phyloP scores from a whole-genome alignment of 2,113 vertebrate species.

The Aspiorhynchus laticeps region DNA sequence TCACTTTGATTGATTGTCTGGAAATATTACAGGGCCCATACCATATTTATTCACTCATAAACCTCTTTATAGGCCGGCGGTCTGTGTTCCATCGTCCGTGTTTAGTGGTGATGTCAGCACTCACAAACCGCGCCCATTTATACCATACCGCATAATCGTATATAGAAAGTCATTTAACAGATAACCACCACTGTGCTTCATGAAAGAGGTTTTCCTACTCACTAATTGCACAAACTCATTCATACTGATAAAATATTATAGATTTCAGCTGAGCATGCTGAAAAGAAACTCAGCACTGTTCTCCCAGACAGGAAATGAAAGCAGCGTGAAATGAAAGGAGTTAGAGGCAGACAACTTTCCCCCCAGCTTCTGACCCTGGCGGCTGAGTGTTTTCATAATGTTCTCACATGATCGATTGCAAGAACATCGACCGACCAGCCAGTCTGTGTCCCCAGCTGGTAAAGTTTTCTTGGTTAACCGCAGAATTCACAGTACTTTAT shows the following conservation, averaged over 20 bases:
- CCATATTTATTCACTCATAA: conserved; percentile 19
- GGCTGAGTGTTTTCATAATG: conserved; percentile 39
- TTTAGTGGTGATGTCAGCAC: conserved; percentile 30
- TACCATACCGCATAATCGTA: conserved; percentile 19
- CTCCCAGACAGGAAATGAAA: conserved; percentile 53
- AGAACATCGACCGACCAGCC: conserved; percentile 41
- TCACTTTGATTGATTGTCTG: conserved; percentile 19
- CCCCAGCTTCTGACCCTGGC: conserved; percentile 30
- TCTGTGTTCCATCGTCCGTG: conserved; percentile 30
- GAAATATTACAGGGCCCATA: neutral
- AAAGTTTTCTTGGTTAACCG: conserved; percentile 45
- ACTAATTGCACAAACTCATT: conserved; percentile 43
- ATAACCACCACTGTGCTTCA: conserved; percentile 8
- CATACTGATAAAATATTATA: conserved; percentile 47
- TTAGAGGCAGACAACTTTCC: conserved; percentile 24
- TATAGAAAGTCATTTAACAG: conserved; percentile 49
- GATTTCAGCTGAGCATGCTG: conserved; percentile 52
- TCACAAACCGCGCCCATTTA: conserved; percentile 19
- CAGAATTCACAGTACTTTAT: conserved; percentile 39
- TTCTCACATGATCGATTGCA: conserved; percentile 48
- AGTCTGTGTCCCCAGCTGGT: conserved; percentile 44
- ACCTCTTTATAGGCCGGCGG: conserved; percentile 6
- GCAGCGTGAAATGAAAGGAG: conserved; percentile 45
- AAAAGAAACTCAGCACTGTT: conserved; percentile 39
- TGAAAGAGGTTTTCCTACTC: conserved; percentile 33